Base-by-base conservation (phyloP, 35 echinoderm and acorn worm genomes). In the Ptychodera flava region DNA sequence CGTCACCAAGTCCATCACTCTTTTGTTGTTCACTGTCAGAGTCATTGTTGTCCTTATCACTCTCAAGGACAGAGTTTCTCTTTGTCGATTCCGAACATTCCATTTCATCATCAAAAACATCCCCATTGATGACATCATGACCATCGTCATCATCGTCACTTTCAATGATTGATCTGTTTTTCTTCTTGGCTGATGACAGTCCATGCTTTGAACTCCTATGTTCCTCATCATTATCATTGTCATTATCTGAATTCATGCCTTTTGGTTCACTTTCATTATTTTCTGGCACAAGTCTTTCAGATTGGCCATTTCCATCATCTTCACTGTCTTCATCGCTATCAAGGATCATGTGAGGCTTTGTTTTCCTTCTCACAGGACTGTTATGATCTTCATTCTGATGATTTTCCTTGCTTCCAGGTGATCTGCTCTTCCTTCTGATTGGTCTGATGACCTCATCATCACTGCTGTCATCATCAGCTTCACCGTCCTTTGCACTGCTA, bases 171-270 rank as follows among this genome's bases (percentile, higher is more conserved):
- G 22, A 6, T 64, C 45, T 64, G 45, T 64, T 64, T 64, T 64
- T 64, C 45, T 64, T 64, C 45, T 64, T 64, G 6, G 45, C 6
- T 64, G 22, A 64, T 6, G 45, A 64, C n/a, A n/a, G 22, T 64
- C 45, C 22, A 22, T 64, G 6, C 22, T 6, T 6, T 64, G 6
- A 64, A 12, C 45, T 64, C 45, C 45, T 12, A 12, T 64, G 45
- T 22, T 64, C 22, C 15, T 89, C 35, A 84, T 31, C 33, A 31
- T 38, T 29, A 32, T 32, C 80, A 64, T 83, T 37, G 28, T 84
- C 87, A 88, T 80, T 27, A 37, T 78, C 81, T 31, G 88, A 84
- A 1, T 84, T 28, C 31, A 16, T 78, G 32, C 37, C 31, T 38
- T 80, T 22, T 53, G 33, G 22, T 75, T 31, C 35, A 88, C 27